Base-by-base conservation (phyloP, 1,140 invertebrate species). In the Colletes gigas region DNA sequence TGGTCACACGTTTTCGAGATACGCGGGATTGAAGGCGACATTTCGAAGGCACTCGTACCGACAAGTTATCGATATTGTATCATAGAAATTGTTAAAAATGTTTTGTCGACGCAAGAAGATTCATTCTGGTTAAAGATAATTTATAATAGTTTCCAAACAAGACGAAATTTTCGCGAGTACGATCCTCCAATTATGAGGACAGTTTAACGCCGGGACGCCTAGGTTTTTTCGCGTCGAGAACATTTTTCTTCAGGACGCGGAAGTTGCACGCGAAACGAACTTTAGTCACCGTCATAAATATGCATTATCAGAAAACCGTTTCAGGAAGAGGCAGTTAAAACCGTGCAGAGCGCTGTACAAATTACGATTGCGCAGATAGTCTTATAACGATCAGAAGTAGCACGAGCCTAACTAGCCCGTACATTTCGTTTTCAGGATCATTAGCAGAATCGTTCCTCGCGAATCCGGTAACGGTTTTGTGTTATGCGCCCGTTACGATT, bases 241-340 rank as follows among this genome's bases (percentile, higher is more conserved):
- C 60, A 79, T 73, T 79, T 79, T 70, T 79, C 70, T 57, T 73
- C 68, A 39, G 15, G 19, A 14, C 9, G 30, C 47, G 65, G 60
- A 78, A 72, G 69, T 65, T 50, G 70, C 70, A 79, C 69, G 77
- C 77, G 54, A 79, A 79, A 79, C 77, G 50, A 50, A 73, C 50
- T 79, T 79, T 79, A 73, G 65, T 41, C 41, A 39, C 17, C 12
- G 19, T 57, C 77, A 79, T 79, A 79, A 79, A 79, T 79, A 79
- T 79, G 69, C 77, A 79, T 79, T 79, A 55, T 39, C 52, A 39
- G 50, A 21, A 21, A 57, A n/a, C 17, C 41, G 54, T 60, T 50
- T 21, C 17, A 39, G 50, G 70, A 73, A 73, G 41, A 21, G 60
- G 52, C 57, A 63, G 59, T 79, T 73, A 73, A 72, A 73, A 8